Conservation (phyloP, 2,113 vertebrate species). For the Pampusana beccarii region DNA sequence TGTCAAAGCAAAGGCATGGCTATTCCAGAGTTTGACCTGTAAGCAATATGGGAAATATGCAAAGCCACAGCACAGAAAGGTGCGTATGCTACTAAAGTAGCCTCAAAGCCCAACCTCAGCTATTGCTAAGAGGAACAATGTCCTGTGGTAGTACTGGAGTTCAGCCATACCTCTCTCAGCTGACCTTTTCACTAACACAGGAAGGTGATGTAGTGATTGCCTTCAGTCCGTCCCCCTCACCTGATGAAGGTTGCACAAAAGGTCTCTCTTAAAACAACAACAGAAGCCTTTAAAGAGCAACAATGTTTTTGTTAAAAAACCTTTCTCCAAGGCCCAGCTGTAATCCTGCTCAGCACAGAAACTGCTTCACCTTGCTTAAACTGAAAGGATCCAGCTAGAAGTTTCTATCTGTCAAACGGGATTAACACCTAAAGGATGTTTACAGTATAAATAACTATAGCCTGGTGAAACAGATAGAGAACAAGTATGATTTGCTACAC, state of each 20-base stretch:
- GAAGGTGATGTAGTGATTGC: neutral
- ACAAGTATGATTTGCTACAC: neutral
- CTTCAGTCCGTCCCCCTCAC: neutral
- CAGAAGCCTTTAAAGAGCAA: neutral
- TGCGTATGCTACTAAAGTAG: neutral
- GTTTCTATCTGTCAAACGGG: neutral
- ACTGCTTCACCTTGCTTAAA: neutral
- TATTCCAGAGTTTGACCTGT: neutral
- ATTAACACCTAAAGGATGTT: neutral
- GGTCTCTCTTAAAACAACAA: neutral
- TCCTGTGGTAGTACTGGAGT: neutral
- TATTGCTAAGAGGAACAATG: neutral
- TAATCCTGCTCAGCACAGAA: neutral
- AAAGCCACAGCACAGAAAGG: neutral
- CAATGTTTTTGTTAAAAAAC: neutral
- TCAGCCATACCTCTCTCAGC: neutral
- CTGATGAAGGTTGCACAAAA: neutral
- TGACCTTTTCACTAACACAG: neutral
- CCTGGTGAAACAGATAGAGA: neutral
- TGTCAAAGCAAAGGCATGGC: neutral
- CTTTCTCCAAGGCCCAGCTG: neutral
- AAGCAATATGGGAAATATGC: accelerated
- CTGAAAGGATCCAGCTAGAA: neutral
- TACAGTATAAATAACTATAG: neutral
- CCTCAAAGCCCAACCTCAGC: neutral